These are phyloP conservation scores for Andrena bicolor DNA, from an alignment of 2,888 invertebrate genomes.

Conservation along the genomic window DNA sequence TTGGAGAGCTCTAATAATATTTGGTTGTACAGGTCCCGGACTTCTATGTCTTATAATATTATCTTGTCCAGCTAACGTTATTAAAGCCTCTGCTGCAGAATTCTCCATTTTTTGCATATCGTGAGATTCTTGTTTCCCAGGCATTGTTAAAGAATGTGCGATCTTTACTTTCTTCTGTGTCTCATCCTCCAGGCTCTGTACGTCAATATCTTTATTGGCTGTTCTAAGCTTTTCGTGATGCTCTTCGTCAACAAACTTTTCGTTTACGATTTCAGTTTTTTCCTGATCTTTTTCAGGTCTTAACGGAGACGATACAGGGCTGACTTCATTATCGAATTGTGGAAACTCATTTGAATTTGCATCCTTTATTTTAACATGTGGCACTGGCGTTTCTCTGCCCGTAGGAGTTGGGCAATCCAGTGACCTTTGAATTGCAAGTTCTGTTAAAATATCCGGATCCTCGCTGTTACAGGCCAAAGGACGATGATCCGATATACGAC, in stretches of 20 bases:
- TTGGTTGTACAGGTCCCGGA: constrained; percentile 78
- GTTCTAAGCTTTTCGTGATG: constrained; percentile 30
- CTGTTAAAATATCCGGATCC: constrained; percentile 82
- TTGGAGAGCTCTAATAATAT: constrained; percentile 81
- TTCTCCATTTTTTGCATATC: constrained; percentile 83
- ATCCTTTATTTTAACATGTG: constrained; percentile 73
- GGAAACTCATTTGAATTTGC: constrained; percentile 77
- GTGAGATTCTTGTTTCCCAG: constrained; percentile 73
- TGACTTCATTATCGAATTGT: constrained; percentile 78
- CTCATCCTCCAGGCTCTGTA: constrained; percentile 30
- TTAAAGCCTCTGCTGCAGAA: constrained; percentile 83
- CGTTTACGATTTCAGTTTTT: constrained; percentile 37
- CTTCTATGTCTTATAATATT: constrained; percentile 79
- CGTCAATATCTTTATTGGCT: constrained; percentile 32
- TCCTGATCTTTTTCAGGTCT: constrained; percentile 55
- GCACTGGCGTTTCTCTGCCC: constrained; percentile 80
- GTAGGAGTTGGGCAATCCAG: constrained; percentile 80
- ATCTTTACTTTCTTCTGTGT: constrained; percentile 39
- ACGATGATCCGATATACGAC: constrained; percentile 74
- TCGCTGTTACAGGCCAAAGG: constrained; percentile 81
- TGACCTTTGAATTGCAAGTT: constrained; percentile 82
- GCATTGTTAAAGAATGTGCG: constrained; percentile 37
- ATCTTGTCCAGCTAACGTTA: constrained; percentile 81
- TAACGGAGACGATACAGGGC: constrained; percentile 72
- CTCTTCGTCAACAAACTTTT: constrained; percentile 43